phyloP scores from a whole-genome alignment of 2,797 vertebrate genomes.

The Hippopotamyrus pictus region DNA sequence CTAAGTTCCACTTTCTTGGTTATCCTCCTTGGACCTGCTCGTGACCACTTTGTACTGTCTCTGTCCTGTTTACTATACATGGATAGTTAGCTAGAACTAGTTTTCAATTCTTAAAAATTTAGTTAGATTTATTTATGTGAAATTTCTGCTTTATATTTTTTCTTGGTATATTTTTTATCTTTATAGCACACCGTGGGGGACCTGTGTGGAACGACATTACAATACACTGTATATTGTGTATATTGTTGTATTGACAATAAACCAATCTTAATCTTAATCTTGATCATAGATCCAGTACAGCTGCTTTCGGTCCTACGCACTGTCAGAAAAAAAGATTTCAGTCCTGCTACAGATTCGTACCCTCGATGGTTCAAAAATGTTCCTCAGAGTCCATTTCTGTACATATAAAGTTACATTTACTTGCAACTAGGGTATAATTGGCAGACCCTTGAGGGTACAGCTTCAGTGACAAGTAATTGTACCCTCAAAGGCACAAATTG shows the following conservation, averaged over 20 bases:
- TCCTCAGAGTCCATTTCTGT: not conserved
- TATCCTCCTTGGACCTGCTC: not conserved
- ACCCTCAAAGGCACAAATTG: not conserved
- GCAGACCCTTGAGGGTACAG: not conserved
- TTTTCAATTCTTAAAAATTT: too few relatives aligned
- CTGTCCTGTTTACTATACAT: too few relatives aligned
- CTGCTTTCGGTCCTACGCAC: not conserved
- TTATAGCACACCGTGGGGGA: too few relatives aligned
- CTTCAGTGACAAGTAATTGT: not conserved
- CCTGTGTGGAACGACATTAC: too few relatives aligned
- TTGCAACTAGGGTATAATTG: not conserved
- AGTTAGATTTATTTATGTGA: too few relatives aligned
- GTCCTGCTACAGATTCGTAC: not conserved
- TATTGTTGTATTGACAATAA: too few relatives aligned
- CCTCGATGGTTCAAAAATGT: not conserved
- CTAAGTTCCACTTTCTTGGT: not conserved
- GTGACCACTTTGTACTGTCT: too few relatives aligned
- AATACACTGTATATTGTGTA: too few relatives aligned
- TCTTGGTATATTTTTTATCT: too few relatives aligned
- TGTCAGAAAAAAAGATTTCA: not conserved
- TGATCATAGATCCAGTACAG: not conserved
- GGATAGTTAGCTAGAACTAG: too few relatives aligned
- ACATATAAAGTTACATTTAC: not conserved
- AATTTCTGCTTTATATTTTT: too few relatives aligned
- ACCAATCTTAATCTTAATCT: too few relatives aligned